These are phyloP conservation scores for Microtus richardsoni DNA, from an alignment of 2,113 vertebrate species.

Conservation along the genomic window DNA sequence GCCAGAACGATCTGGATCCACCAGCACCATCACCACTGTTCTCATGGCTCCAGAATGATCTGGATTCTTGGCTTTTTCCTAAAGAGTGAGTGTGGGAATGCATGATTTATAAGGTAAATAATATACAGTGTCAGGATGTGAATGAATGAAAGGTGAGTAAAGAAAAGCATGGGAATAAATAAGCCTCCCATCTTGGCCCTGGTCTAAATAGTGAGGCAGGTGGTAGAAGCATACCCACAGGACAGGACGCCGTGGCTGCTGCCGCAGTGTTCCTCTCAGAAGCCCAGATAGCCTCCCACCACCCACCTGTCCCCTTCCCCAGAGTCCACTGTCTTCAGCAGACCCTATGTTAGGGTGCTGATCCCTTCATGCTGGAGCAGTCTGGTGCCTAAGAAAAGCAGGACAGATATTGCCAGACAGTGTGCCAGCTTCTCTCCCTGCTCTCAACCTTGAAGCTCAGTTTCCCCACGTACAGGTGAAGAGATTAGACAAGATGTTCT, in stretches of 20 bases:
- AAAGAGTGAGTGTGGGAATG: slow-evolving; percentile 66
- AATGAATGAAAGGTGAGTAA: slow-evolving; percentile 78
- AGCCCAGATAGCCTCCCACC: neutral
- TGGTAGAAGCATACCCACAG: neutral
- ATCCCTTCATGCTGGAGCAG: neutral
- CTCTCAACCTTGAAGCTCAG: neutral
- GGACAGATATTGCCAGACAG: neutral
- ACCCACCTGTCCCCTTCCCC: too few relatives aligned
- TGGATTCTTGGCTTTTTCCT: slow-evolving; percentile 70
- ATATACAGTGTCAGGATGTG: slow-evolving; percentile 73
- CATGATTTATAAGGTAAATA: slow-evolving; percentile 78
- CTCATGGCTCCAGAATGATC: slow-evolving; percentile 53
- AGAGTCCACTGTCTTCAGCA: neutral
- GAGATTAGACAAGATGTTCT: neutral
- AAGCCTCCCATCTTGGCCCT: slow-evolving; percentile 56
- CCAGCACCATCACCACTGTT: neutral
- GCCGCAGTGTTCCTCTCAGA: neutral
- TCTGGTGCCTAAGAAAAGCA: neutral
- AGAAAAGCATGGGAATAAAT: slow-evolving; percentile 71
- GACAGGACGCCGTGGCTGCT: neutral
- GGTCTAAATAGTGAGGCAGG: slow-evolving; percentile 12
- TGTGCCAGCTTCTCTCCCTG: neutral
- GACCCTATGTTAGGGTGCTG: neutral
- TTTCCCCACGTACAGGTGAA: neutral
- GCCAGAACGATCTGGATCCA: slow-evolving; percentile 46